These are phyloP conservation scores for Diogma glabrata DNA, from an alignment of 2,888 invertebrate species.

Conservation along the genomic window DNA sequence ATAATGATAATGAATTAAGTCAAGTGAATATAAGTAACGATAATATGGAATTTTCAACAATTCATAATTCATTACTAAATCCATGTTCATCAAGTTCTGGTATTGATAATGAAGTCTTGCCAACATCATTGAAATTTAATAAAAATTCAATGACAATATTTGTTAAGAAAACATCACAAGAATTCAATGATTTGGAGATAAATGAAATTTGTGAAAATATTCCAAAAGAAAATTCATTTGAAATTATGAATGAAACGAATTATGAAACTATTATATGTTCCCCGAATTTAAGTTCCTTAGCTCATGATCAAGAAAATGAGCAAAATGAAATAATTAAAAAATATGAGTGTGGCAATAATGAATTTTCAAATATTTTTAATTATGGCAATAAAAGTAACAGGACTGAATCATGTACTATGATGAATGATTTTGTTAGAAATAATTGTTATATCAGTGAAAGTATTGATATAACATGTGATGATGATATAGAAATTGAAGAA, in stretches of 20 bases:
- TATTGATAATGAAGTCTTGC: conserved; percentile 8
- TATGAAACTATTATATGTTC: conserved; percentile 20
- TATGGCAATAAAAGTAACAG: too few relatives aligned
- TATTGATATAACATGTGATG: neutral
- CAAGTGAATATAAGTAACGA: neutral
- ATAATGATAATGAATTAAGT: too few relatives aligned
- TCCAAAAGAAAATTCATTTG: too few relatives aligned
- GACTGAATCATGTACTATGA: neutral
- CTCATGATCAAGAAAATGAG: conserved; percentile 13
- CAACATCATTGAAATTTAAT: conserved; percentile 18
- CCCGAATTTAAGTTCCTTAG: conserved; percentile 16
- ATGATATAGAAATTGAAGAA: neutral
- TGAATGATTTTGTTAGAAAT: too few relatives aligned
- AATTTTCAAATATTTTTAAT: too few relatives aligned
- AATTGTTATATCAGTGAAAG: neutral
- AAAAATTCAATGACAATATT: conserved; percentile 18
- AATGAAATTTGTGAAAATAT: conserved; percentile 9
- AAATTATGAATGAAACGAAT: conserved; percentile 11
- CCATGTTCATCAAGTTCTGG: neutral
- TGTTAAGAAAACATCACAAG: conserved; percentile 13
- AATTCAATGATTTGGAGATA: conserved; percentile 4
- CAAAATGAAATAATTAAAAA: conserved; percentile 12
- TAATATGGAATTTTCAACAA: too few relatives aligned
- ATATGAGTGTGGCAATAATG: too few relatives aligned
- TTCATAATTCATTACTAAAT: neutral